Base-by-base conservation (phyloP, 30 jellyfish, hydroid and myxozoan genomes). In the Pelagia noctiluca region DNA sequence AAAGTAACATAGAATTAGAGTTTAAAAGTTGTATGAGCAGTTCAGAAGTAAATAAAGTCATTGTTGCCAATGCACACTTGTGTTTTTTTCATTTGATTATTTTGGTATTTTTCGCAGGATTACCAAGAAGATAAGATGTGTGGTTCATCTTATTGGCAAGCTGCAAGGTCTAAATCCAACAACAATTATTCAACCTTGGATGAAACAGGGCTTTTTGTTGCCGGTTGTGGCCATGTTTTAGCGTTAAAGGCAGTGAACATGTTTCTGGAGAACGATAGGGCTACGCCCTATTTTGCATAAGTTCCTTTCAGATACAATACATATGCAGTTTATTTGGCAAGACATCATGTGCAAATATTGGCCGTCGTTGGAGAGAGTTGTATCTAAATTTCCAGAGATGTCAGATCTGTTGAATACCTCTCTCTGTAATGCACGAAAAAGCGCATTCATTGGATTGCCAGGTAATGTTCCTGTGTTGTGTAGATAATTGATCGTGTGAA, bases 201-300 rank as follows among this genome's bases (percentile, higher is more conserved):
- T 50, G 87, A 75, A 21, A 46, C 87, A 75, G 87, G 83, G 11
- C 78, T 75, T 22, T 81, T 35, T 7, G 87, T 75, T 47, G 87
- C 87, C 36, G 38, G 42, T 25, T 75, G 83, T 50, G 18, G 87
- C 25, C 87, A 75, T 50, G 78, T 48, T 46, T 16, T 75, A 16
- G 87, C 76, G 10, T 53, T 35, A 33, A 75, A 50, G 28, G 87
- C 87, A 11, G 87, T 75, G 10, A 75, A 75, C 53, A 75, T 75
- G 87, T 75, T 75, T 52, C 66, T 11, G 87, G 87, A 75, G 87
- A 75, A 53, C 87, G 22, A 35, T 71, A 26, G 18, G 79, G 84
- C 18, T 71, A 71, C 29, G 16, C 84, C 28, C 75, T 71, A n/a
- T 71, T 71, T 42, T 71, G 54, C 50, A 26, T 21, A 32, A 71